phyloP scores from a whole-genome alignment of 2,113 vertebrate species.

The Crotophaga sulcirostris region DNA sequence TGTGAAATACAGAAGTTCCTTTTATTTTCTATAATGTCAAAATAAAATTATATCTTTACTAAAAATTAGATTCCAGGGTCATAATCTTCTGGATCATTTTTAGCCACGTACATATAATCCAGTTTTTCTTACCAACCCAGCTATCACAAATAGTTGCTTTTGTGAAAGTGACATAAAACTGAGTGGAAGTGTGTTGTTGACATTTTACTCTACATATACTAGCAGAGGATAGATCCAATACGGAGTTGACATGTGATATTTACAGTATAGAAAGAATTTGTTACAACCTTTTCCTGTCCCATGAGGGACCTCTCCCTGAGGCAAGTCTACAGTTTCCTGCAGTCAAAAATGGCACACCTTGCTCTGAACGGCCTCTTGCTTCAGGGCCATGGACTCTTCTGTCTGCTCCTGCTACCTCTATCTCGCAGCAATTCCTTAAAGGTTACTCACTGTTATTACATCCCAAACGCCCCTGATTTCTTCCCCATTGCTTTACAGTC shows the following conservation, averaged over 20 bases:
- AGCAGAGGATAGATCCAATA: conserved; percentile 3
- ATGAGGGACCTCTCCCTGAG: conserved; percentile 48
- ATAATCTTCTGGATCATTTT: neutral
- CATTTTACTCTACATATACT: conserved; percentile 56
- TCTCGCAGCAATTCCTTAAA: conserved; percentile 33
- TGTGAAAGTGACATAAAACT: conserved; percentile 11
- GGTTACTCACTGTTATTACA: conserved; percentile 43
- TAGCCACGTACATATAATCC: neutral
- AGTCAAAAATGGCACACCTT: conserved; percentile 55
- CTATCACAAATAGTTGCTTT: neutral
- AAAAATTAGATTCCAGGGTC: neutral
- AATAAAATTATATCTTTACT: neutral
- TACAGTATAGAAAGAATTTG: conserved; percentile 46
- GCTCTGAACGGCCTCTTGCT: neutral
- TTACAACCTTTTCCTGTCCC: conserved; percentile 58
- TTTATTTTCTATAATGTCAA: neutral
- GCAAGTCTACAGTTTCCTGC: conserved; percentile 41
- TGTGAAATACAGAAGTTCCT: neutral
- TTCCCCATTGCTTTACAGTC: neutral
- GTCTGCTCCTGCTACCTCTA: neutral
- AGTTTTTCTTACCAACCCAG: neutral
- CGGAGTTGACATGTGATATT: conserved; percentile 64
- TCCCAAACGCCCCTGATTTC: neutral
- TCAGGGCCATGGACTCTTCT: conserved; percentile 11
- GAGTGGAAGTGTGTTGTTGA: conserved; percentile 35